These are phyloP conservation scores for Corythornis leucogaster DNA, from an alignment of 2,797 vertebrate species.

Conservation along the genomic window DNA sequence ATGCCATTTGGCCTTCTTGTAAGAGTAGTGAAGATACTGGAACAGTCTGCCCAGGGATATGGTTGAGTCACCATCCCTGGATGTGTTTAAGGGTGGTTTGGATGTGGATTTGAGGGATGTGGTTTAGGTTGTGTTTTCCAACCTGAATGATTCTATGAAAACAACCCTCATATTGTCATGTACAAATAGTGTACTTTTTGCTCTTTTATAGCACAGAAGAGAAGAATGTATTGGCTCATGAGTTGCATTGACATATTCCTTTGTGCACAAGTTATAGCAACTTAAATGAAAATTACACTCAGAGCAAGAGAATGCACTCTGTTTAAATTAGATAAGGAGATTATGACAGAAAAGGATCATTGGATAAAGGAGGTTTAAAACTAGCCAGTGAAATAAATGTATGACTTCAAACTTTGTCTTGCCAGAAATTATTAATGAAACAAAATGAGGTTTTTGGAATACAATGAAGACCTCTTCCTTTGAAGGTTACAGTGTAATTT, in stretches of 20 bases:
- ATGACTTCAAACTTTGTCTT: slow-evolving; percentile 55
- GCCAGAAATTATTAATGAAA: slow-evolving; percentile 54
- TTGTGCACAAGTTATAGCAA: slow-evolving; percentile 2
- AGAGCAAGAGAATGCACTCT: slow-evolving; percentile 17
- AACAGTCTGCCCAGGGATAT: no score
- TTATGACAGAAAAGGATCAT: slow-evolving; percentile 41
- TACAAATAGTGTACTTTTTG: not conserved
- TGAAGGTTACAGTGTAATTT: slow-evolving; percentile 62
- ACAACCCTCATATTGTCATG: not conserved
- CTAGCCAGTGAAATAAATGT: slow-evolving; percentile 50
- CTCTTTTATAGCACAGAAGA: not conserved
- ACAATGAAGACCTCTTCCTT: slow-evolving; percentile 46
- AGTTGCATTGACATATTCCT: not conserved
- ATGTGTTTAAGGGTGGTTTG: no score
- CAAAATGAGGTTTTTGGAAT: slow-evolving; percentile 38
- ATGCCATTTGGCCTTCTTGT: not conserved
- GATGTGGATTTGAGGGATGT: no score
- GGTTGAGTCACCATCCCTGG: no score
- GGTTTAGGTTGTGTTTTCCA: no score
- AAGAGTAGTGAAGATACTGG: not conserved
- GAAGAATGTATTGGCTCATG: not conserved
- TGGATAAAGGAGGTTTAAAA: slow-evolving; percentile 42
- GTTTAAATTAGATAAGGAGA: slow-evolving; percentile 61
- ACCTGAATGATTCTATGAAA: not conserved
- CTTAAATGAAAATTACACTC: slow-evolving; percentile 50